A percentile compares a stretch with the other conserved stretches of the same genome.
phyloP scores from a whole-genome alignment of 2,888 invertebrate genomes.

The Nomada fabriciana region DNA sequence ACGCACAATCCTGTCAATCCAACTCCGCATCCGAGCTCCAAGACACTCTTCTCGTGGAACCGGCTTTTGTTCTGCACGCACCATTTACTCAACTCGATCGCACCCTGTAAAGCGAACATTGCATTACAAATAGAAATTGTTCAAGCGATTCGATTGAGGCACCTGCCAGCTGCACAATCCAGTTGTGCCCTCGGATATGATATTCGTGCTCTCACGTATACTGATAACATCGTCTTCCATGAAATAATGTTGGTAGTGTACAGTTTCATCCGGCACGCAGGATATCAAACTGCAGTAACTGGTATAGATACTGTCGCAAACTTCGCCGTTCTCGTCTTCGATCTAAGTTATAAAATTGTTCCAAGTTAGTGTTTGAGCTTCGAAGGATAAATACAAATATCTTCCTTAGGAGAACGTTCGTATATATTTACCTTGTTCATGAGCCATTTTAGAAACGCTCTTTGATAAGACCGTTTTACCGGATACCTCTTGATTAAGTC shows the following conservation, averaged over 20 bases:
- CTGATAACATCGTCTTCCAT: slow-evolving; percentile 85
- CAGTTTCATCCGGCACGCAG: slow-evolving; percentile 78
- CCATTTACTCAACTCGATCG: slow-evolving; percentile 90
- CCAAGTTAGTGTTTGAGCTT: not conserved
- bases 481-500: slow-evolving; percentile 87
- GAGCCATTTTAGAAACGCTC: slow-evolving; percentile 88
- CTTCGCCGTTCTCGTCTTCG: slow-evolving; percentile 86
- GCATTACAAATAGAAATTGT: slow-evolving; percentile 10
- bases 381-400: not conserved
- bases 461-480: slow-evolving; percentile 87
- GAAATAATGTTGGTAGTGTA: slow-evolving; percentile 88
- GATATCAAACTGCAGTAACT: slow-evolving; percentile 86
- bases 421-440: slow-evolving; percentile 83
- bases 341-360: slow-evolving; percentile 80
- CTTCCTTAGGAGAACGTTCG: not conserved
- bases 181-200: slow-evolving; percentile 92
- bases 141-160: slow-evolving; percentile 14
- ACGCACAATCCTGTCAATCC: slow-evolving; percentile 90
- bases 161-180: slow-evolving; percentile 93
- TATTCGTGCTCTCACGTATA: slow-evolving; percentile 89
- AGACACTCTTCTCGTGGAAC: slow-evolving; percentile 86
- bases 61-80: slow-evolving; percentile 86
- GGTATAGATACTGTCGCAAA: slow-evolving; percentile 89
- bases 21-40: slow-evolving; percentile 92
- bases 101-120: slow-evolving; percentile 86